Base-by-base conservation (phyloP, 2,888 invertebrate genomes). In the Ormyrus nitidulus region DNA sequence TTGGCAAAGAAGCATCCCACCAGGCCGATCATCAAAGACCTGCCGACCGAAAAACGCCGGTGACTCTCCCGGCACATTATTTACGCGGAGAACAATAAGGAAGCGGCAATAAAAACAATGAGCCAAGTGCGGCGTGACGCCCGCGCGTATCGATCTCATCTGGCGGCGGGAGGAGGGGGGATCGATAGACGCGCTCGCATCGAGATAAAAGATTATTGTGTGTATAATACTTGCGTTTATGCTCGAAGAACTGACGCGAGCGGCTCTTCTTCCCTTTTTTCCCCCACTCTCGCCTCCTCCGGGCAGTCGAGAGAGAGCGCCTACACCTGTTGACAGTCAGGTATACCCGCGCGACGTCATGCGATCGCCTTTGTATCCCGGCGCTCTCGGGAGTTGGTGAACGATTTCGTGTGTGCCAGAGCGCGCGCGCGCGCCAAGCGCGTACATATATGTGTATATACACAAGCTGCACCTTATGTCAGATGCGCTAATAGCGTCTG, bases 321-420 rank as follows among this genome's bases (percentile, higher is more conserved):
- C 68, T 83, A 83, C 86, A 86, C 86, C 86, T 86, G 86, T 86
- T 86, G 84, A 85, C 82, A 84, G 81, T 82, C 13, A 68, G 68
- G 78, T 62, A 73, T 77, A 65, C 49, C 58, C 75, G n/a, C 76
- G 81, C 69, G 76, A 83, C 81, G 81, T 82, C 80, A 81, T 62
- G 71, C 74, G 76, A 46, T 58, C 66, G 79, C 65, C 56, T 65
- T 49, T 68, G 56, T 56, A 77, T 68, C 62, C 34, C 13, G 3
- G 13, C 44, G 5, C 2, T 46, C 56, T 73, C n/a, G 34, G 34
- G 34, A 34, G 34, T 34, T 3, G 3, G 34, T 3, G 34, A 34
- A 34, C 0, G 34, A 34, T 4, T 19, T 19, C 1, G 1, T 2
- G 19, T 19, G 19, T 19, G 2, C 34, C 34, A 0, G 34, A 0